Conservation (phyloP, 2,888 invertebrate species). For the Zygothrica quintamaculata region DNA sequence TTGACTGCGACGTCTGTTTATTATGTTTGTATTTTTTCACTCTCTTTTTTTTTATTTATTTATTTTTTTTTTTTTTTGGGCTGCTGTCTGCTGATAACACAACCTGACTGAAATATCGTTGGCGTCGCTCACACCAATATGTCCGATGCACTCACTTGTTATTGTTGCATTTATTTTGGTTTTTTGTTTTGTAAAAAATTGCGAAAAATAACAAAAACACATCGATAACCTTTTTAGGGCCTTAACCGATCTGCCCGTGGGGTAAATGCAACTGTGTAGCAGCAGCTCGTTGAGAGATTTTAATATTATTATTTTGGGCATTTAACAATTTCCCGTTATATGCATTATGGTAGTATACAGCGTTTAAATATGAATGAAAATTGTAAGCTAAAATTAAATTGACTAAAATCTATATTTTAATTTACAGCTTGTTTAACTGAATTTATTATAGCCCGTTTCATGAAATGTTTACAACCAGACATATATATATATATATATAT, state of each 20-base stretch:
- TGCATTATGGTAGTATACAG: too few species aligned
- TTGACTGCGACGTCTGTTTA: conserved; percentile 25
- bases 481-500: too few species aligned
- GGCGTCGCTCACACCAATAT: conserved; percentile 1
- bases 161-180: background rate
- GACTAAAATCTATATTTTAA: background rate
- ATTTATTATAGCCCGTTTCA: conserved; percentile 11
- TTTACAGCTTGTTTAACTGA: conserved; percentile 6
- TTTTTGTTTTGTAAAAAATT: conserved; percentile 20
- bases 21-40: conserved; percentile 15
- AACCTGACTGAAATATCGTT: conserved; percentile 19
- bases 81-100: conserved; percentile 60
- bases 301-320: conserved; percentile 1
- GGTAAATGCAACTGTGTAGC: conserved; percentile 48
- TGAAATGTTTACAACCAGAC: conserved; percentile 5
- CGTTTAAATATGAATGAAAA: too few species aligned
- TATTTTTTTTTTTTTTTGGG: conserved; percentile 20
- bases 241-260: conserved; percentile 44
- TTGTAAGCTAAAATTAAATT: background rate
- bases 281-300: conserved; percentile 14
- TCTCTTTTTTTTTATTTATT: conserved; percentile 10
- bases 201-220: conserved; percentile 65
- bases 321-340: too few species aligned
- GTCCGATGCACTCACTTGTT: conserved; percentile 28
- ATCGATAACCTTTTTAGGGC: conserved; percentile 65